Evolutionary conservation across 2,113 vertebrate genomes (phyloP), one percentile per base, ranked within the genome.

Genomic region (Ancistrus triradiatus): DNA sequence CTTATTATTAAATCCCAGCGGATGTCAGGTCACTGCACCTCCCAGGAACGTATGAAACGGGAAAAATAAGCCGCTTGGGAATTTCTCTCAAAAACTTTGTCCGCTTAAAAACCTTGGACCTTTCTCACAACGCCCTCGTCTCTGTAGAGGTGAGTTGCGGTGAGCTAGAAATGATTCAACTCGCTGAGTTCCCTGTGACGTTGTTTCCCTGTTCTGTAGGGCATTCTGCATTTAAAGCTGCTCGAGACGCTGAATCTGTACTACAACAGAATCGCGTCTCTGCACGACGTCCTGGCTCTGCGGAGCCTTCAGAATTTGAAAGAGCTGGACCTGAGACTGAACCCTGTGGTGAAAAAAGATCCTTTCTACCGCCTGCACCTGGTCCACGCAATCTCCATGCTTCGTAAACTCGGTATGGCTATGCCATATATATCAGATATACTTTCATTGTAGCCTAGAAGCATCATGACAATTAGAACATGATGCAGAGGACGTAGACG

Each of bases 241-340:
- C 72, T 91, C 73, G 84, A 92, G 77, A 87, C 80, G 6, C 80
- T 93, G 69, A 90, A 84, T 53, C 81, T 94, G 18, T 92, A 91
- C 74, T 86, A 85, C 73, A 93, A 91, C 80, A 70, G 74, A 35
- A 80, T 92, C 44, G 79, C 90, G 9, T 87, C 85, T 0, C 51
- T 90, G 1, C 76, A 84, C 2, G 89, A 91, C 40, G 60, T 89
- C 4, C 80, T 87, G 25, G 74, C 80, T 43, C 79, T 93, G 6
- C 83, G 76, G 3, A 70, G 72, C 38, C 65, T 93, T 18, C 57
- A 78, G 0, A 63, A 63, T 21, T 75, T 91, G 38, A 78, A 50
- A 27, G 86, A 88, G 1, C 70, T 93, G 71, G 92, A 93, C 74
- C 65, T 93, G 6, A 78, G 90, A 17, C 85, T 91, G 24, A 92